Evolutionary conservation across 2,888 invertebrate genomes (phyloP), one percentile per base, ranked within the genome.

Genomic region (Chrysolina americana): DNA sequence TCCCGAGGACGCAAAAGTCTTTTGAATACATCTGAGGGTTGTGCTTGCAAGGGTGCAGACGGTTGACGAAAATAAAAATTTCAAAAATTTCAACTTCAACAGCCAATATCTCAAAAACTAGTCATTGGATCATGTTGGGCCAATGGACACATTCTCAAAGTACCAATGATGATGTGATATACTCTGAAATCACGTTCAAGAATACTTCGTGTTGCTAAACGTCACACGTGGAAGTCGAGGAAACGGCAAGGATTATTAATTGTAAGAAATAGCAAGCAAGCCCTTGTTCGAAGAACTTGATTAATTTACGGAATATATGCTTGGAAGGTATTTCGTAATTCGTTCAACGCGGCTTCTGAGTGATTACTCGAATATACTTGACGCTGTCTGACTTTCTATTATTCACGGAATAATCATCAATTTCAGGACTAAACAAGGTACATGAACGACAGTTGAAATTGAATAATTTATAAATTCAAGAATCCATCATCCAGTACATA

Each of bases 261-360:
- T 64, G 68, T 68, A 73, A 73, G 73, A 68, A 68, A 68, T 64
- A 63, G 68, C 50, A n/a, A 63, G 68, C 50, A n/a, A 64, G 63
- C 56, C 41, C 66, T 68, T 41, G 68, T 48, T 68, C 68, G 53
- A 63, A 72, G 68, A 68, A 68, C 63, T 73, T 73, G 73, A 73
- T 73, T 73, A 73, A 73, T 68, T 68, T 64, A 63, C 68, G 48
- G 73, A 53, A 64, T 73, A 73, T 73, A 68, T 73, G 59, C 36
- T 59, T 17, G n/a, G 36, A 23, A 59, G 59, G 28, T 59, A 59
- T 59, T 59, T 36, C 59, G 59, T 59, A 28, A 59, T 59, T 59
- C 36, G 59, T 59, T 36, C n/a, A 28, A 15, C 59, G 36, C 36
- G 59, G 59, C 23, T 59, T 59, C 36, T 50, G 59, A 59, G 36